These are phyloP conservation scores for Oryctes rhinoceros DNA, from an alignment of 1,140 invertebrate genomes.

Conservation along the genomic window DNA sequence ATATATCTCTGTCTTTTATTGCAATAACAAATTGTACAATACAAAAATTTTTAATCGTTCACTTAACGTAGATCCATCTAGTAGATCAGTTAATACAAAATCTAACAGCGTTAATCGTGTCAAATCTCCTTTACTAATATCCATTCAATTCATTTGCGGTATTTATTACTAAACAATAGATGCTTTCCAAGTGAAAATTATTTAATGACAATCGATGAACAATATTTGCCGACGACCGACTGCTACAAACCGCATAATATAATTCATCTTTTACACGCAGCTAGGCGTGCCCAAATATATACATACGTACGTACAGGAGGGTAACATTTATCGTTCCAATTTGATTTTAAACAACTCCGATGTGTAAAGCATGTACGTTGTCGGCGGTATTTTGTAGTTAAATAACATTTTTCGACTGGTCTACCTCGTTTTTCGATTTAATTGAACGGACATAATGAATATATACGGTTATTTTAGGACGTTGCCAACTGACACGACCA, in stretches of 20 bases:
- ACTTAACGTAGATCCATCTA: background rate
- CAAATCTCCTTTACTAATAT: background rate
- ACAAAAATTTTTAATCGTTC: background rate
- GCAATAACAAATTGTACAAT: too few species aligned
- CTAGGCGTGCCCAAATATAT: background rate
- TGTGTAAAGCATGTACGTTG: background rate
- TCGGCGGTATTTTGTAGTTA: background rate
- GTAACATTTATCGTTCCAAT: background rate
- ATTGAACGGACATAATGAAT: constrained; percentile 2
- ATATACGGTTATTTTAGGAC: constrained; percentile 33
- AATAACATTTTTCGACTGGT: background rate
- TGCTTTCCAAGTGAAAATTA: background rate
- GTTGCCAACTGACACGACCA: background rate
- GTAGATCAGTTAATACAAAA: background rate
- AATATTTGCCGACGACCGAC: background rate
- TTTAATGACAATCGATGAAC: constrained; percentile 28
- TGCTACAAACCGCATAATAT: constrained; percentile 6
- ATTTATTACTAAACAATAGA: background rate
- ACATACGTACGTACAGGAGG: background rate
- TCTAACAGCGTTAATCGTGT: background rate
- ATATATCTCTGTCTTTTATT: too few species aligned
- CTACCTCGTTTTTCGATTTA: background rate
- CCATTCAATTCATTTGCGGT: constrained; percentile 17
- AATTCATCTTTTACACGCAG: constrained; percentile 3
- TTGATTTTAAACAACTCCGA: background rate